These are phyloP conservation scores for Pteronura brasiliensis DNA, from an alignment of 2,113 vertebrate genomes.

Conservation along the genomic window DNA sequence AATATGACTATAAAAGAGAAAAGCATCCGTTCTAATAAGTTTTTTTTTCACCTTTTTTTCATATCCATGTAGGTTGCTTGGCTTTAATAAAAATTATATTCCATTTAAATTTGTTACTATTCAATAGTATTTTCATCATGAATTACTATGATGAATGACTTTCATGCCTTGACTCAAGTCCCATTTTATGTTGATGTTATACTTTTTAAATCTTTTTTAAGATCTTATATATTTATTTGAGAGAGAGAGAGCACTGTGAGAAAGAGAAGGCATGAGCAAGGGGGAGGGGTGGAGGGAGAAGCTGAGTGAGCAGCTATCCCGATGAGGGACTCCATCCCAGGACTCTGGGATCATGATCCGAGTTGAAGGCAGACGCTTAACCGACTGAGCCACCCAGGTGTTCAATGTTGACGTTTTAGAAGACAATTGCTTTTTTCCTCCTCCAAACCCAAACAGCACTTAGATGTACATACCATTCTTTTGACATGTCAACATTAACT, in stretches of 20 bases:
- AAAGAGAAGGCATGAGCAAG: background rate
- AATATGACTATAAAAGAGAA: conserved; percentile 18
- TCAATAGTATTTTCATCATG: background rate
- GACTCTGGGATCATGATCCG: background rate
- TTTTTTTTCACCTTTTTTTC: background rate
- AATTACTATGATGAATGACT: background rate
- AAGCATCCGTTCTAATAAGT: background rate
- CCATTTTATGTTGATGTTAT: background rate
- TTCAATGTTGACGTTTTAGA: background rate
- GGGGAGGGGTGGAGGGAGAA: background rate
- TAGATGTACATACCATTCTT: background rate
- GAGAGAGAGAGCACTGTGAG: background rate
- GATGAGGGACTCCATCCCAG: too few relatives aligned
- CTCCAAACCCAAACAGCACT: background rate
- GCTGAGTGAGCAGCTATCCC: background rate
- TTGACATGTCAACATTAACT: background rate
- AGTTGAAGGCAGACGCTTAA: background rate
- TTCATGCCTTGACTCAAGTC: background rate
- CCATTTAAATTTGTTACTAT: background rate
- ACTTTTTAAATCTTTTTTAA: background rate
- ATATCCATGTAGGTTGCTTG: background rate
- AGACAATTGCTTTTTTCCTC: background rate
- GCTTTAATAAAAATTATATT: background rate
- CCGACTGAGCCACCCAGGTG: too few relatives aligned
- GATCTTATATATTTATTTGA: background rate